Base-by-base conservation (phyloP, 2,888 invertebrate genomes). In the Eupithecia vulgata region DNA sequence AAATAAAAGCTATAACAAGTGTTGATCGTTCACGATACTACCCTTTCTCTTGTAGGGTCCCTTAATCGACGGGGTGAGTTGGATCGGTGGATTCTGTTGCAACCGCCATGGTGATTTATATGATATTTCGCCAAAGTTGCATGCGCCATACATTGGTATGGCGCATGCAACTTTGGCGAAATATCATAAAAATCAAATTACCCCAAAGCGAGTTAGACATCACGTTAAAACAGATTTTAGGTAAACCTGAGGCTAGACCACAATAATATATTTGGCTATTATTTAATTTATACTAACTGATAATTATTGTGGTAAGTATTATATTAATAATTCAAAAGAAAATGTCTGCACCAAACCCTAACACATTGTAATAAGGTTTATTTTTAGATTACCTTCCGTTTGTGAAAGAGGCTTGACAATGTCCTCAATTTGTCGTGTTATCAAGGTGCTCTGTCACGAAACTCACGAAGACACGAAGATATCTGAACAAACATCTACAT, bases 371-470 rank as follows among this genome's bases (percentile, higher is more conserved):
- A 61, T 30, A 61, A 61, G 8, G 59, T 7, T 61, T 34, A 61
- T 61, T 61, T 30, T 61, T 0, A 13, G 30, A 61, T 61, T 7
- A 17, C 5, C 25, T 61, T 61, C 15, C 34, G 17, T 8, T 61
- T 61, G 61, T 61, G 61, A 7, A 34, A 61, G 17, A 61, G 34
- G 13, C 34, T 61, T 34, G 17, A 61, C 34, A 76, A 76, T 74
- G 76, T 76, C 78, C 74, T 75, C 84, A 81, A 87, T 88, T 86
- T 84, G 86, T 83, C 12, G 25, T 25, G 81, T 80, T 85, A 84
- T 85, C 85, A 69, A 67, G 21, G 67, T 57, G 74, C 64, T 78
- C 79, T 76, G 80, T 81, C 81, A 80, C 81, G 71, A 70, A 74
- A 69, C 68, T 70, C 57, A 30, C n/a, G 30, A 52, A 61, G 30